Evolutionary conservation across 2,888 invertebrate genomes (phyloP).

Genomic region (Ramazzottius varieornatus): DNA sequence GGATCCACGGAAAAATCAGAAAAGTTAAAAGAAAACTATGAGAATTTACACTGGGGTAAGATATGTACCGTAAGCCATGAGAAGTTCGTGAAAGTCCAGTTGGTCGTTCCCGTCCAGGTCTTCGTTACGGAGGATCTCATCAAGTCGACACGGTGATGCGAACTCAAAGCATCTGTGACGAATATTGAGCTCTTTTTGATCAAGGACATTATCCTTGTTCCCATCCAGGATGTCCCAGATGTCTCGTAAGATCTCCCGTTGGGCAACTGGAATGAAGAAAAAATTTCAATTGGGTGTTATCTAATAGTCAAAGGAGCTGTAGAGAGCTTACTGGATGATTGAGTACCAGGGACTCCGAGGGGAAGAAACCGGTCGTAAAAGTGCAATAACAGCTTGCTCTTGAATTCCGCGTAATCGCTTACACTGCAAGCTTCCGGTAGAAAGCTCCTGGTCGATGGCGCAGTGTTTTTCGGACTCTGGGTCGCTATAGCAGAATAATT

Average conservation of each 20-base stretch:
- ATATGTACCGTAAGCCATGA: constrained; percentile 19
- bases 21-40: no score
- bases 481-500: no score
- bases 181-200: neutral
- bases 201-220: constrained; percentile 4
- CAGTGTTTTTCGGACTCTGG: no score
- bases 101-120: constrained; percentile 14
- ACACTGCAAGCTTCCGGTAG: neutral
- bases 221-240: neutral
- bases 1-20: no score
- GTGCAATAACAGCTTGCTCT: neutral
- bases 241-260: neutral
- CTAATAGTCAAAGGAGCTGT: no score
- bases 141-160: constrained; percentile 15
- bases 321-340: neutral
- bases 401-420: neutral
- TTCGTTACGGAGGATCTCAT: constrained; percentile 17
- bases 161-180: neutral
- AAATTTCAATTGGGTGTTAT: neutral
- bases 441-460: neutral
- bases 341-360: no score
- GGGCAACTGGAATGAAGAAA: neutral
- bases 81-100: constrained; percentile 17
- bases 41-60: no score
- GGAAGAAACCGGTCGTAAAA: neutral